Evolutionary conservation across 2,797 vertebrate species (phyloP).

Genomic region (Neoniphon sammara): DNA sequence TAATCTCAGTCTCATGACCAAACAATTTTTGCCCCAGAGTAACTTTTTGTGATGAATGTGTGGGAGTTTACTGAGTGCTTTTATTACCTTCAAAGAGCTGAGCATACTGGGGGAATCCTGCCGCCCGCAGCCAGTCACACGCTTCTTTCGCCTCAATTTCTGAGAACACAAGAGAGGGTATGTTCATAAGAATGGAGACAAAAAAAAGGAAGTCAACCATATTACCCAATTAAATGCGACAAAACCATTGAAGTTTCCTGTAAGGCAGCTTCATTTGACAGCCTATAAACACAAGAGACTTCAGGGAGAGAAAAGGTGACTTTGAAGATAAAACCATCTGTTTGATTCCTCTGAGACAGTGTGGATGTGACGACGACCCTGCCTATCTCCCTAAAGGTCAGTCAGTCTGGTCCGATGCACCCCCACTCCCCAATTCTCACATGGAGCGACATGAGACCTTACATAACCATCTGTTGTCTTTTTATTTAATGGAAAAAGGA

Average conservation of each 20-base stretch:
- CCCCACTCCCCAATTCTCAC: conserved; percentile 12
- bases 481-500: conserved; percentile 15
- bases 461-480: conserved; percentile 36
- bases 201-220: conserved; percentile 38
- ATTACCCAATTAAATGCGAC: conserved; percentile 17
- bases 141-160: conserved; percentile 98
- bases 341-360: conserved; percentile 38
- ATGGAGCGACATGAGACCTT: conserved; percentile 33
- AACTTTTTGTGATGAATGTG: conserved; percentile 52
- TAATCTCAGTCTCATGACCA: conserved; percentile 44
- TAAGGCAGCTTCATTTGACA: background rate
- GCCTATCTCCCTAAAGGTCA: conserved; percentile 14
- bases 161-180: conserved; percentile 79
- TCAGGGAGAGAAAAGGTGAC: background rate
- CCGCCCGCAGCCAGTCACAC: conserved; percentile 97
- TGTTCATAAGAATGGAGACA: conserved; percentile 1
- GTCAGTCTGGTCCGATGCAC: conserved; percentile 31
- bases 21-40: conserved; percentile 28
- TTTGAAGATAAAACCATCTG: conserved; percentile 24
- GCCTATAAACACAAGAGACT: conserved; percentile 14
- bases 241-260: conserved; percentile 19
- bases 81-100: conserved; percentile 89
- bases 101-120: conserved; percentile 98
- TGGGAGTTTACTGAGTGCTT: conserved; percentile 55
- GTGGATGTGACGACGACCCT: conserved; percentile 21